Evolutionary conservation across 2,113 vertebrate species (phyloP), one percentile per base, ranked within the genome.

Genomic region (Macquaria australasica): DNA sequence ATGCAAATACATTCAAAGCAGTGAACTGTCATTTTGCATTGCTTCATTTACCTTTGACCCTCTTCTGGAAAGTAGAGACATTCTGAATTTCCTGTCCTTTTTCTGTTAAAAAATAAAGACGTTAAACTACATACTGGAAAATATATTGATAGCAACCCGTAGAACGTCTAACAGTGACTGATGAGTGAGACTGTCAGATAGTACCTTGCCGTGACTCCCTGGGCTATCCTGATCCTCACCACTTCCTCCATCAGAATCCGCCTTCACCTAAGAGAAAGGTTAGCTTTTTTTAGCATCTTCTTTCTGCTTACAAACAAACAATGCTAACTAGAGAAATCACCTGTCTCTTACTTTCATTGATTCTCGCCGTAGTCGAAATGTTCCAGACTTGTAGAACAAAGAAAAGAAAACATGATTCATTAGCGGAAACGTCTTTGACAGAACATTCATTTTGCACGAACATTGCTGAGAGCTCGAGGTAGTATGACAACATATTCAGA

Each of bases 331-430:
- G 7, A 67, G 8, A 25, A 66, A 37, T 3, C 1, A 74, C 12
- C 0, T 0, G 0, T 43, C 20, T 62, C 78, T 91, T 76, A 96
- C 95, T 88, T 66, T 87, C 8, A 94, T 0, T 0, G 95, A 95
- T 43, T 96, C 94, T 77, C 94, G 90, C 3, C 96, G 88, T 6
- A 96, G 90, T 81, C 84, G 91, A 0, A 96, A 50, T 66, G 78
- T 95, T 68, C 95, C 95, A 51, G 92, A 41, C 95, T 96, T 53
- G 15, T 8, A 56, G 16, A 69, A 3, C 28, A 45, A 39, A 39
- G 31, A 31, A 41, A 39, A 20, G 28, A 28, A 60, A 6, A 23
- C 2, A 14, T 8, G 1, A 23, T 37, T 43, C 1, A 71, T 45
- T 2, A 72, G 5, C 37, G 68, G 45, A 67, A 51, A n/a, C 31